Conservation (phyloP, 92 coral and sea anemone species). For the Parazoanthus atlanticus region DNA sequence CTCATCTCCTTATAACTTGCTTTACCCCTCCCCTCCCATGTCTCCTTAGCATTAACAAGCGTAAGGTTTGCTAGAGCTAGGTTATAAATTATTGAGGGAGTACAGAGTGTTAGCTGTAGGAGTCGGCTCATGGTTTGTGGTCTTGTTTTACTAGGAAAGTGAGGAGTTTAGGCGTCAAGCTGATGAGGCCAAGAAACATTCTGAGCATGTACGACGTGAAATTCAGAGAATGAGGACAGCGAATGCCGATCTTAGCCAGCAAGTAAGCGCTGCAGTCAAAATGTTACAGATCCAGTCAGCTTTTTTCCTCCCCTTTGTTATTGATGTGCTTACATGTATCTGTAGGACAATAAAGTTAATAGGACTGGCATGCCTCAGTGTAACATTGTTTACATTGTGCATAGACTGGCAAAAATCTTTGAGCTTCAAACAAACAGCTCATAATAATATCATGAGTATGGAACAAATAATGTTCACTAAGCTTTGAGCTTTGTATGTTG, state of each 20-base stretch:
- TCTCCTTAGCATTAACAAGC: not conserved
- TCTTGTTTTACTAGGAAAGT: conserved; percentile 69
- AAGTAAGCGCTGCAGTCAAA: conserved; percentile 58
- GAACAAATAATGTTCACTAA: no score
- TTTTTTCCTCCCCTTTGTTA: no score
- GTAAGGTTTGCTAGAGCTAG: not conserved
- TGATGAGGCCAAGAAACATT: conserved; percentile 74
- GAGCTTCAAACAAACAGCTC: no score
- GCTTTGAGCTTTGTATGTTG: no score
- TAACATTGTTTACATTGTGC: no score
- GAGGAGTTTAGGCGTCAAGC: conserved; percentile 69
- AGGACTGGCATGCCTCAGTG: no score
- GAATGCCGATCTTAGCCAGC: conserved; percentile 87
- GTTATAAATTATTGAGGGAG: not conserved
- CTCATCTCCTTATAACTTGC: not conserved
- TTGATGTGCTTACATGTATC: no score
- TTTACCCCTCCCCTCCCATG: not conserved
- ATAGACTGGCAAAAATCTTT: no score
- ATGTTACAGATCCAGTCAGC: not conserved
- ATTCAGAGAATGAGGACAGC: conserved; percentile 81
- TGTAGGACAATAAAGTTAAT: no score
- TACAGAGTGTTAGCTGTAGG: not conserved
- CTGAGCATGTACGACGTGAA: conserved; percentile 84
- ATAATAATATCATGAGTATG: no score
- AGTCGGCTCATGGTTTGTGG: not conserved